Conservation (phyloP, 2,113 vertebrate species). For the Grallaria varia region DNA sequence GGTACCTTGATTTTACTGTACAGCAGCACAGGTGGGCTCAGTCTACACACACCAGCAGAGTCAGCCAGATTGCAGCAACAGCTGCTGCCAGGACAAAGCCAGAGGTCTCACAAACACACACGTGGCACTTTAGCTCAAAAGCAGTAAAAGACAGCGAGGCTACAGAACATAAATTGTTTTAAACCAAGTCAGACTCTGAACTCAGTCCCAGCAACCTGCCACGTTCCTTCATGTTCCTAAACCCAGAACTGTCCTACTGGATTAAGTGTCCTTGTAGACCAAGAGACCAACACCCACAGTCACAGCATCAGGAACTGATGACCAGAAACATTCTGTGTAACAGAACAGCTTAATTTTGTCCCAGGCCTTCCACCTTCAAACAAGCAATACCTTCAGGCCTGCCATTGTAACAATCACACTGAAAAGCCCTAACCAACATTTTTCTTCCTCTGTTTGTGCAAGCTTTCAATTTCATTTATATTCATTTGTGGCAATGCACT, state of each 20-base stretch:
- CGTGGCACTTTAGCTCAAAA: background rate
- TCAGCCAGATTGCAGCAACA: background rate
- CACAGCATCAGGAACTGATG: background rate
- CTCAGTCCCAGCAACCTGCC: background rate
- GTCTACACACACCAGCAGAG: background rate
- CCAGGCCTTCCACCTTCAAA: background rate
- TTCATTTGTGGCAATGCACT: background rate
- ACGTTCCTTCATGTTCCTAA: background rate
- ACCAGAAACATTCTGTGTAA: background rate
- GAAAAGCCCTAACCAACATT: background rate
- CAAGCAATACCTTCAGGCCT: background rate
- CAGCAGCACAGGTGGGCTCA: background rate
- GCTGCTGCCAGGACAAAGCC: background rate
- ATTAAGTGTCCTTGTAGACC: background rate
- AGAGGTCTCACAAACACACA: background rate
- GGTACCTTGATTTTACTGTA: background rate
- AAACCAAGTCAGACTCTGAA: background rate
- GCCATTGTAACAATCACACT: background rate
- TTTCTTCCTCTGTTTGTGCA: background rate
- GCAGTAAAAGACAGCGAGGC: background rate
- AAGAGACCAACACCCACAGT: background rate
- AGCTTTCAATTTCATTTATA: background rate
- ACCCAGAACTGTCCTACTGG: background rate
- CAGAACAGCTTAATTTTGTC: background rate
- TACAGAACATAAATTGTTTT: background rate